Base-by-base conservation (phyloP, 2,797 vertebrate species). In the Bradypodion ventrale region DNA sequence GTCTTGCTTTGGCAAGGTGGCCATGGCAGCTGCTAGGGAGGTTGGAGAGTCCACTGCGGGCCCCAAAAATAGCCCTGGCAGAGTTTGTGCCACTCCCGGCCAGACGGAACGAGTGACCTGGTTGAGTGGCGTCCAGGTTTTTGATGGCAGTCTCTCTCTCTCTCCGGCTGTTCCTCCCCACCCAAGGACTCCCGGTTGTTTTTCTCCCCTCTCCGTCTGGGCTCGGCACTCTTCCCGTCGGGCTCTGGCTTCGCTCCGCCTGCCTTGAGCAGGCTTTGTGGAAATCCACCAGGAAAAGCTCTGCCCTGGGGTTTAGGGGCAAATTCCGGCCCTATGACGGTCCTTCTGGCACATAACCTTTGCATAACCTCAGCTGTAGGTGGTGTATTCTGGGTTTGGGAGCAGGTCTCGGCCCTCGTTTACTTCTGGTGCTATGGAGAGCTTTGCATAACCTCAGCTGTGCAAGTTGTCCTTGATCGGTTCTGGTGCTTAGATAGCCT, bases 1-100 rank as follows among this genome's bases (percentile, higher is more conserved):
- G 21, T 59, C 40, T 80, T 44, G 37, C 63, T 56, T n/a, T 68
- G 78, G 62, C 37, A 29, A 49, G 10, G 46, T 37, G 27, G n/a
- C 15, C 1, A 1, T 0, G 3, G 49, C 65, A 21, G 44, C n/a
- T 59, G 49, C 78, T 2, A 0, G 29, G 66, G 23, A 68, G 52
- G 68, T 56, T 4, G 52, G 21, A 19, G 9, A 21, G 52, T 56
- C 12, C 52, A 56, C n/a, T n/a, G 12, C 49, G 16, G 16, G 68
- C 85, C 84, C 82, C 44, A 0, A 75, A 84, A 93, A 89, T 78
- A 94, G 87, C 85, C 74, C 84, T 89, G 92, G 89, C 92, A 82
- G 44, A 78, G 78, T 65, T 0, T 0, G 44, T 42, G 46, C 37
- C 3, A 21, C 40, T 88, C 42, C 82, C 5, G 15, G 81, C 69